Conservation (phyloP, 2,888 invertebrate genomes). For the Brachylomia viminalis region DNA sequence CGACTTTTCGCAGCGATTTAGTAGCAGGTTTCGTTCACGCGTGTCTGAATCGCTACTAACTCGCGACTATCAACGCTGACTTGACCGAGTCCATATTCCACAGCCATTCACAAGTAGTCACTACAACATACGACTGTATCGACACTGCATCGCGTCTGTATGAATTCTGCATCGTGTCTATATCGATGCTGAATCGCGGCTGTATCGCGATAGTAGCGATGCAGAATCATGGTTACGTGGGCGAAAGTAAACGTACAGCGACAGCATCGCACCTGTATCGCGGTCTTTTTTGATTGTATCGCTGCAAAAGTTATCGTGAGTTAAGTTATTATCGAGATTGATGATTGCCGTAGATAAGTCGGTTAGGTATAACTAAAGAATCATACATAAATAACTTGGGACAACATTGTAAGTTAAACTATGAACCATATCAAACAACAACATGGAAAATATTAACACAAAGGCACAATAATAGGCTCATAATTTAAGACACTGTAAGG, state of each 20-base stretch:
- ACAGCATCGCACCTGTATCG: background rate
- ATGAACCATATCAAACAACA: slow-evolving; percentile 7
- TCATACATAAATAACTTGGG: background rate
- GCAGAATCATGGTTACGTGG: background rate
- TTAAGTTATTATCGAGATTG: background rate
- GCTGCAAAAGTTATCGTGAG: background rate
- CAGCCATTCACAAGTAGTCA: too few relatives aligned
- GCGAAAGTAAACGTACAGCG: background rate
- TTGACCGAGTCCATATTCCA: background rate
- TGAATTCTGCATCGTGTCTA: background rate
- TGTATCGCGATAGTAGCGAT: background rate
- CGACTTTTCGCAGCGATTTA: background rate
- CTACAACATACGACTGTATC: background rate
- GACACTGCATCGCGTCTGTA: background rate
- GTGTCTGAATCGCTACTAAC: background rate
- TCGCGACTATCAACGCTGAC: background rate
- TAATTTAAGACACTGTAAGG: slow-evolving; percentile 16
- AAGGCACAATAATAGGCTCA: background rate
- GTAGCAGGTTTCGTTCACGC: too few relatives aligned
- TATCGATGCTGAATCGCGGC: too few relatives aligned
- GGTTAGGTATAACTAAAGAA: background rate
- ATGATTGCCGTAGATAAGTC: background rate
- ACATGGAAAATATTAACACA: background rate
- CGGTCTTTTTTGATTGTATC: background rate
- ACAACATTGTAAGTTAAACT: background rate